phyloP scores from a whole-genome alignment of 2,797 vertebrate species.

The Sus cebifrons region DNA sequence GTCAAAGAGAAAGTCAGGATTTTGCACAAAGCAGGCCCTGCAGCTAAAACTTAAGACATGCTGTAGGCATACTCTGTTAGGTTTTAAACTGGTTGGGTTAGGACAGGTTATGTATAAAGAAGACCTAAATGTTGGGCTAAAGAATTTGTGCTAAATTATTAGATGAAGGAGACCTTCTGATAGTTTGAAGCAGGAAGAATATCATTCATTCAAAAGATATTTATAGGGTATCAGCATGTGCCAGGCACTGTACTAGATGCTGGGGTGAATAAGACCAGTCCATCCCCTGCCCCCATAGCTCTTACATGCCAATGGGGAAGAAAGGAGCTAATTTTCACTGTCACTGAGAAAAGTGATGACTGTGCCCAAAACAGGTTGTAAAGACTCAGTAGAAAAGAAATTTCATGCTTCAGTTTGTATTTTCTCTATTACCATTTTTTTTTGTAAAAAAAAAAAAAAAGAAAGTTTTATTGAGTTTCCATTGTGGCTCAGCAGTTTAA shows the following conservation, averaged over 20 bases:
- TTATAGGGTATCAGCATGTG: neutral
- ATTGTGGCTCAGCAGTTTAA: too few relatives aligned
- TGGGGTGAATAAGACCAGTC: neutral
- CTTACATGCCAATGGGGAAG: neutral
- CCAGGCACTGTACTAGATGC: neutral
- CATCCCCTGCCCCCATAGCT: neutral
- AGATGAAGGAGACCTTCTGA: neutral
- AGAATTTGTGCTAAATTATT: neutral
- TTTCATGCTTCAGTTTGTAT: slow-evolving; percentile 7
- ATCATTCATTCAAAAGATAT: slow-evolving; percentile 29
- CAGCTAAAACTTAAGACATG: neutral
- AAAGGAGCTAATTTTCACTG: neutral
- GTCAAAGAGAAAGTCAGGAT: neutral
- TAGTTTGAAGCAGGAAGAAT: neutral
- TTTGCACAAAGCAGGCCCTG: neutral
- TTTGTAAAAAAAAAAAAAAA: neutral
- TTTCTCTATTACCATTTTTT: neutral
- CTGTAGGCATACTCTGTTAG: neutral
- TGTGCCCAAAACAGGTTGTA: neutral
- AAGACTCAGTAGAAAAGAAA: neutral
- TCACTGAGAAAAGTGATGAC: neutral
- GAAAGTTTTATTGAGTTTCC: too few relatives aligned
- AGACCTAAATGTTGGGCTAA: neutral
- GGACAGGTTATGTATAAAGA: neutral
- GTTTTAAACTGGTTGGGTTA: neutral